phyloP scores from a whole-genome alignment of 1,140 invertebrate species.

The Marisa cornuarietis region DNA sequence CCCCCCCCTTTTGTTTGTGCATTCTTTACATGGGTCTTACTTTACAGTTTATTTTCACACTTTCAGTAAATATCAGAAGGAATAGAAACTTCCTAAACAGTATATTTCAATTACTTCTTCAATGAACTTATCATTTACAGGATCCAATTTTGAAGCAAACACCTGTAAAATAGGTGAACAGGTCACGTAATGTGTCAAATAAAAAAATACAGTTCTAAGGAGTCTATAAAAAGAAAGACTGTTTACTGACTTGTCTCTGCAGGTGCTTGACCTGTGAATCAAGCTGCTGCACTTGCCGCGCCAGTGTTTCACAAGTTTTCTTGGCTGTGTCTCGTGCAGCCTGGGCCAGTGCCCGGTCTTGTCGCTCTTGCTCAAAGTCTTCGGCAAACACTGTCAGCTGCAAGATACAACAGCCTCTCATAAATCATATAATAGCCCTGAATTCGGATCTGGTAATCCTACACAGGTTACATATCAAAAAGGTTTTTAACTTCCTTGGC shows the following conservation, averaged over 20 bases:
- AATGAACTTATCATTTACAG: neutral
- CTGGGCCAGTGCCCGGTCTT: slow-evolving; percentile 38
- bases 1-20: too few relatives aligned
- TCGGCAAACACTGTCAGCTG: slow-evolving; percentile 42
- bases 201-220: neutral
- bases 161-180: neutral
- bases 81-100: too few relatives aligned
- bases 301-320: slow-evolving; percentile 20
- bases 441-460: too few relatives aligned
- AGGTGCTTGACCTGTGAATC: slow-evolving; percentile 19
- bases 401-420: neutral
- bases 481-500: too few relatives aligned
- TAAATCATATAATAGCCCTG: too few relatives aligned
- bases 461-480: too few relatives aligned
- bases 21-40: too few relatives aligned
- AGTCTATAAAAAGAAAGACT: neutral
- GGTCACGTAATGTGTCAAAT: neutral
- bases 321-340: slow-evolving; percentile 13
- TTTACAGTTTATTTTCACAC: too few relatives aligned
- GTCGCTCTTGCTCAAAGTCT: slow-evolving; percentile 44
- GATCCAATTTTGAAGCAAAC: neutral
- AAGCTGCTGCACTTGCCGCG: slow-evolving; percentile 25
- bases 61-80: too few relatives aligned
- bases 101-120: too few relatives aligned
- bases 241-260: slow-evolving; percentile 25